Evolutionary conservation across 1,140 invertebrate genomes (phyloP), one percentile per base, ranked within the genome.

Genomic region (Wasmannia auropunctata): DNA sequence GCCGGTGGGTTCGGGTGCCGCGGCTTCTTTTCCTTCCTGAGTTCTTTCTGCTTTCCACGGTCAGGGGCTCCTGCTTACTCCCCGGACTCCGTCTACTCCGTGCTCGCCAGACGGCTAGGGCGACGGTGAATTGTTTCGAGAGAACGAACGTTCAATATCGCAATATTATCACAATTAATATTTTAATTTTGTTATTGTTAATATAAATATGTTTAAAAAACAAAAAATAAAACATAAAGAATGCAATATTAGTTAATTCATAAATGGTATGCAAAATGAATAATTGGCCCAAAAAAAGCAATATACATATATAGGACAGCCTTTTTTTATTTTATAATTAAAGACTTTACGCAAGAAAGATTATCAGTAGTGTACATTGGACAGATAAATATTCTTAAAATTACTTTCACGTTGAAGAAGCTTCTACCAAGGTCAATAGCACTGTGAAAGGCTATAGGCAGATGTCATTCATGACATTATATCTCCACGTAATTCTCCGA

Each of bases 41-140:
- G 51, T 87, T 87, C 81, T 87, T 84, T 87, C 80, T 56, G 43
- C 74, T 90, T 86, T 90, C 81, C 88, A 89, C 76, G 88, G 80
- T 83, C 86, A 87, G 77, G n/a, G 46, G 69, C 49, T 62, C 51
- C 37, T 22, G 75, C n/a, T 46, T 60, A 74, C 60, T 76, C 72
- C 25, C 54, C n/a, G n/a, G 60, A 25, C 34, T 46, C 28, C 25
- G 72, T 84, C 88, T 89, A 80, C 70, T n/a, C n/a, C 37, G 16
- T 10, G 31, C 58, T 46, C 56, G 7, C 58, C 79, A 70, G 67
- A 74, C 88, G 76, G 56, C 49, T 75, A 87, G 80, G 58, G 65
- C 60, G 69, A 88, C 31, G 62, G 31, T 37, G n/a, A 63, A 49
- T 65, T 58, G 62, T 65, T 67, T 77, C 51, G 60, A 46, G 56